phyloP scores from a whole-genome alignment of 1,140 invertebrate genomes.

The Paralvinella palmiformis region DNA sequence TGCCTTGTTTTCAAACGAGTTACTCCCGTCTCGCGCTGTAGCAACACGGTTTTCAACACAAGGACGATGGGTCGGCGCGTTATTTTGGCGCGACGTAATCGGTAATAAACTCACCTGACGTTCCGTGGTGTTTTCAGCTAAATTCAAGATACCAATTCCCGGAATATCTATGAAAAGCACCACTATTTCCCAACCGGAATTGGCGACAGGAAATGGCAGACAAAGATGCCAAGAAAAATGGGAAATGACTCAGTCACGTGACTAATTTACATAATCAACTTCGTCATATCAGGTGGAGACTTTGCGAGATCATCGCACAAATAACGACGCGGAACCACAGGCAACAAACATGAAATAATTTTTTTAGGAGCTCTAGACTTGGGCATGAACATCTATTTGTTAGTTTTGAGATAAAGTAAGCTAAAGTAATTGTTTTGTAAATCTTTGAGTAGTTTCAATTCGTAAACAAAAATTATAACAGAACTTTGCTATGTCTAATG shows the following conservation, averaged over 20 bases:
- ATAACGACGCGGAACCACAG: neutral
- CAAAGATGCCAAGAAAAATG: neutral
- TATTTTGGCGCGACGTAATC: neutral
- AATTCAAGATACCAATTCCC: neutral
- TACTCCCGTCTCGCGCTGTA: neutral
- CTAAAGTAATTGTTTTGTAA: too few relatives aligned
- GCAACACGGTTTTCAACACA: neutral
- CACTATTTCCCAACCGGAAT: constrained; percentile 9
- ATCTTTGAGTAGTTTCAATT: too few relatives aligned
- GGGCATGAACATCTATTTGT: neutral
- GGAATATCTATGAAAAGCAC: too few relatives aligned
- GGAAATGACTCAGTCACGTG: constrained; percentile 6
- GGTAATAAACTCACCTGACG: neutral
- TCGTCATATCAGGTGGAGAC: neutral
- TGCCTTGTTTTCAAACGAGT: neutral
- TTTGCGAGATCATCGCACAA: neutral
- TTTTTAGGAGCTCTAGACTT: neutral
- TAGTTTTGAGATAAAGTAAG: too few relatives aligned
- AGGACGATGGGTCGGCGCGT: neutral
- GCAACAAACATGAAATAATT: neutral
- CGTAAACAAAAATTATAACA: too few relatives aligned
- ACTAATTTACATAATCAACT: neutral
- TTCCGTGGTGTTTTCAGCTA: neutral
- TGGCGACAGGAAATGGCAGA: constrained; percentile 12
- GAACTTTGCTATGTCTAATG: too few relatives aligned